These are phyloP conservation scores for Semotilus atromaculatus DNA, from an alignment of 2,797 vertebrate species.

Conservation along the genomic window DNA sequence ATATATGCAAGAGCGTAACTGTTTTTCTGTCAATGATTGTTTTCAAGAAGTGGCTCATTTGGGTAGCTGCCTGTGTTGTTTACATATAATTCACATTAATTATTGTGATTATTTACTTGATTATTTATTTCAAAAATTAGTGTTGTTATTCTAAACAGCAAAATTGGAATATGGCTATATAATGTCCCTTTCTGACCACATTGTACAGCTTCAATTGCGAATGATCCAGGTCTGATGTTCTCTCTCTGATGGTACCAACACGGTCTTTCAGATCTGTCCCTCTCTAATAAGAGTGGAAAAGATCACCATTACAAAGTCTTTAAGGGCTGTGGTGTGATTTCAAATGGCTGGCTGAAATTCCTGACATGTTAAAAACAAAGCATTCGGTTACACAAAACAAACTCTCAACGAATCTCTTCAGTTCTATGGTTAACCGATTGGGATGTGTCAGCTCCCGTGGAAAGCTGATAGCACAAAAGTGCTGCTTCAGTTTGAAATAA, in stretches of 20 bases:
- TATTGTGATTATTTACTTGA: constrained; percentile 12
- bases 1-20: constrained; percentile 68
- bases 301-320: constrained; percentile 46
- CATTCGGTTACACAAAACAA: constrained; percentile 58
- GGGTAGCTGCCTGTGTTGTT: constrained; percentile 52
- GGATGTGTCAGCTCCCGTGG: constrained; percentile 27
- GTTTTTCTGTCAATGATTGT: constrained; percentile 56
- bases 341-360: constrained; percentile 49
- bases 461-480: constrained; percentile 23
- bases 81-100: constrained; percentile 4
- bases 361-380: constrained; percentile 49
- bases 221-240: constrained; percentile 16
- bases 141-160: background rate
- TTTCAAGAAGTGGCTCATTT: constrained; percentile 18
- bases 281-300: constrained; percentile 27
- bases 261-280: constrained; percentile 15
- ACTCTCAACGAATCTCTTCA: constrained; percentile 47
- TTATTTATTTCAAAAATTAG: constrained; percentile 6
- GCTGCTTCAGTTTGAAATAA: constrained; percentile 50
- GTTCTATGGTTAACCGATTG: constrained; percentile 35
- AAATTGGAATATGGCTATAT: constrained; percentile 32
- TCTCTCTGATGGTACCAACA: constrained; percentile 12
- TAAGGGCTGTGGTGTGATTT: constrained; percentile 45
- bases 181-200: constrained; percentile 8
- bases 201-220: constrained; percentile 16